Conservation (phyloP, 2,113 vertebrate species). For the Trinectes maculatus region DNA sequence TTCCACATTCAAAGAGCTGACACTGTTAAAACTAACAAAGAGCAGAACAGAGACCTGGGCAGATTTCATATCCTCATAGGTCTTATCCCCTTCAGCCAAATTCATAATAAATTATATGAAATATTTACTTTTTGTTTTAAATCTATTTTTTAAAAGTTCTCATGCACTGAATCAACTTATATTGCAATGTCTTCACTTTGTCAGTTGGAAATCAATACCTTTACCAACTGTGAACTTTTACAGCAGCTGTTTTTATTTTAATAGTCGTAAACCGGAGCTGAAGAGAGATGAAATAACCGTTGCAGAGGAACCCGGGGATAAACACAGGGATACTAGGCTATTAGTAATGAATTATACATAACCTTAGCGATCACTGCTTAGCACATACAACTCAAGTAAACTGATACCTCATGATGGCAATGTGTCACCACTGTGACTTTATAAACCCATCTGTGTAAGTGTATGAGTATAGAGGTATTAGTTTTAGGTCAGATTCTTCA, state of each 20-base stretch:
- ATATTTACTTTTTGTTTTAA: too few species aligned
- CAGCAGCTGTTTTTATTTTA: conserved; percentile 2
- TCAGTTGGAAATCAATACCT: conserved; percentile 19
- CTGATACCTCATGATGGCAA: not conserved
- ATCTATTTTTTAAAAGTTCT: too few species aligned
- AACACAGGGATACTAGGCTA: conserved; percentile 7
- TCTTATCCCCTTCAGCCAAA: too few species aligned
- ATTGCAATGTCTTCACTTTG: too few species aligned
- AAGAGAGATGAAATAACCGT: not conserved
- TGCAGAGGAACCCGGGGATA: not conserved
- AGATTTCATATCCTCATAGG: too few species aligned
- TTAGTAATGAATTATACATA: conserved; percentile 3
- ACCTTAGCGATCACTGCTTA: not conserved
- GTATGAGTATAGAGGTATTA: not conserved
- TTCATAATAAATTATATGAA: too few species aligned
- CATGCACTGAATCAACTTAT: too few species aligned
- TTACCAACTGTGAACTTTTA: conserved; percentile 36
- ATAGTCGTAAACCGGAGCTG: conserved; percentile 3
- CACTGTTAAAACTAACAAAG: not conserved
- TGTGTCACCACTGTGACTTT: conserved; percentile 13
- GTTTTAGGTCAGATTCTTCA: conserved; percentile 3
- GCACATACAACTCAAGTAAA: conserved; percentile 4
- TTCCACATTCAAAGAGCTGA: conserved; percentile 5
- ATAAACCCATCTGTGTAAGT: not conserved
- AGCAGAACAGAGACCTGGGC: too few species aligned